phyloP scores from a whole-genome alignment of 2,888 invertebrate genomes.

The Griposia aprilina region DNA sequence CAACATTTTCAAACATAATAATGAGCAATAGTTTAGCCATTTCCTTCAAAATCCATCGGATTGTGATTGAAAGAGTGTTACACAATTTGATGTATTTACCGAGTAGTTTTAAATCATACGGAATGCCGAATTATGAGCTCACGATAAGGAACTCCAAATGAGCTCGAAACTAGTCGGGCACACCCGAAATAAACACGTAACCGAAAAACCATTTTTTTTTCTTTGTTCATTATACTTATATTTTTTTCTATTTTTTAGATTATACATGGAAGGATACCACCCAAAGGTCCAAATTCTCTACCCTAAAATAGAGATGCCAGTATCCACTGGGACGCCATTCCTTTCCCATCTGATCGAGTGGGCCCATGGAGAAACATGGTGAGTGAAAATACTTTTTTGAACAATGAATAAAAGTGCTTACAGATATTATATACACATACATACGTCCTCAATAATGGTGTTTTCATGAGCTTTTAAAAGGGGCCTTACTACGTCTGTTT shows the following conservation, averaged over 20 bases:
- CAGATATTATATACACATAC: neutral
- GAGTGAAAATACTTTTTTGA: slow-evolving; percentile 42
- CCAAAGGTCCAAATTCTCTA: slow-evolving; percentile 93
- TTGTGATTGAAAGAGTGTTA: too few relatives aligned
- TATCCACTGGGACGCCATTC: slow-evolving; percentile 95
- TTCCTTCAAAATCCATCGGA: too few relatives aligned
- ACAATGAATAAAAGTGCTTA: neutral
- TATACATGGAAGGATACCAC: slow-evolving; percentile 94
- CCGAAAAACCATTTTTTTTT: neutral
- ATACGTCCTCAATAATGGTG: neutral
- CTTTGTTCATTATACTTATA: neutral
- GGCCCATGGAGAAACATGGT: slow-evolving; percentile 94
- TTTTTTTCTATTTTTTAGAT: slow-evolving; percentile 81
- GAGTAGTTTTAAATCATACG: too few relatives aligned
- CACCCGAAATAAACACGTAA: neutral
- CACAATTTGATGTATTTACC: too few relatives aligned
- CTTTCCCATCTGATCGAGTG: slow-evolving; percentile 95
- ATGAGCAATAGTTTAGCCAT: too few relatives aligned
- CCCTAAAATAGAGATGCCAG: slow-evolving; percentile 94
- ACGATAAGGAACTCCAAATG: neutral
- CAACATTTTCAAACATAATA: too few relatives aligned
- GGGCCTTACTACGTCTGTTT: too few relatives aligned
- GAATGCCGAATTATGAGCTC: neutral
- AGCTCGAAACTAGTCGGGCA: neutral
- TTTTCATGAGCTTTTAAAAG: neutral